Conservation (phyloP, 2,888 invertebrate genomes). For the Napeogenes sylphis region DNA sequence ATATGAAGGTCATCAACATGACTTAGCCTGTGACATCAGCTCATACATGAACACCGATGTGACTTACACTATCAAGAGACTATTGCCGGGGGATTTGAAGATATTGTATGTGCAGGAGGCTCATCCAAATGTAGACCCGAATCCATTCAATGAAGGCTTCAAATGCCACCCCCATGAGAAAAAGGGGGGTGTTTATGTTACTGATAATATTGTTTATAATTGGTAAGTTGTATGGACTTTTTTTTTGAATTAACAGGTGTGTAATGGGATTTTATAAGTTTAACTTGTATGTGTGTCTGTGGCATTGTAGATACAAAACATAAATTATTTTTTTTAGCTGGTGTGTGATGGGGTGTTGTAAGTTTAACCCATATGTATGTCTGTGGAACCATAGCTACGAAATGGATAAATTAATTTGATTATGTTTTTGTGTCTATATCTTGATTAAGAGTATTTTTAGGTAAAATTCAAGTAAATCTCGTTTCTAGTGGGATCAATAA, state of each 20-base stretch:
- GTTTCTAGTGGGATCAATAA: neutral
- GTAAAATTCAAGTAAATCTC: too few relatives aligned
- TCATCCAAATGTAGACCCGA: conserved; percentile 73
- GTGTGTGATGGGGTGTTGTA: too few relatives aligned
- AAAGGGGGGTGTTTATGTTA: conserved; percentile 90
- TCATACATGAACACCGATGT: conserved; percentile 86
- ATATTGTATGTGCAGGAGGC: conserved; percentile 80
- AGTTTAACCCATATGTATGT: too few relatives aligned
- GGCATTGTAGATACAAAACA: too few relatives aligned
- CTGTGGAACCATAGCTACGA: too few relatives aligned
- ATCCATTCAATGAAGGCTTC: conserved; percentile 85
- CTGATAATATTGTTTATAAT: conserved; percentile 89
- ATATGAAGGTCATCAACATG: conserved; percentile 67
- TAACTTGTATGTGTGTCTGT: neutral
- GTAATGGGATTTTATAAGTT: neutral
- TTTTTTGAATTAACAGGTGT: neutral
- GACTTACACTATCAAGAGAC: conserved; percentile 87
- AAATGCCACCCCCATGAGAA: conserved; percentile 78
- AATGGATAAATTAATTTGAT: neutral
- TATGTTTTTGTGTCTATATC: too few relatives aligned
- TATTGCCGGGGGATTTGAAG: conserved; percentile 91
- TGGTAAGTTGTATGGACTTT: conserved; percentile 47
- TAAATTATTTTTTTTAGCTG: too few relatives aligned
- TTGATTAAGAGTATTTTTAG: too few relatives aligned
- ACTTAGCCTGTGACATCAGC: conserved; percentile 83